phyloP scores from a whole-genome alignment of 2,888 invertebrate species.

The Philhelius pedissequus region DNA sequence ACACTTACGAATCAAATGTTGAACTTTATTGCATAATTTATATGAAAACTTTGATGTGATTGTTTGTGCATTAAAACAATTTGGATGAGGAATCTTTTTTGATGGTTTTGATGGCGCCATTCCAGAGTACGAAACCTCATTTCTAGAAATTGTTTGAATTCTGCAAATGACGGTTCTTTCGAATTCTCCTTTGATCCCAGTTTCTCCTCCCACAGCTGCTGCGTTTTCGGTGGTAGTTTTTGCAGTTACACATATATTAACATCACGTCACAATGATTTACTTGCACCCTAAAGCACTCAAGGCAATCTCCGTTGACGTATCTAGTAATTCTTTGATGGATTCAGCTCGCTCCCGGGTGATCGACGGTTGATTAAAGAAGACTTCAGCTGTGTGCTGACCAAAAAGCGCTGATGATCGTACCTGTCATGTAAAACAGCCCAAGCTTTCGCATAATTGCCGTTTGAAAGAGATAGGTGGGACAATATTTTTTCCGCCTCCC shows the following conservation, averaged over 20 bases:
- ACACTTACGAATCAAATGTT: not conserved
- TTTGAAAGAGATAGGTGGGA: not conserved
- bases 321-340: no score
- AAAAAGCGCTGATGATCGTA: constrained; percentile 13
- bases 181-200: not conserved
- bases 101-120: not conserved
- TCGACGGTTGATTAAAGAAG: constrained; percentile 19
- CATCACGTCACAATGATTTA: not conserved
- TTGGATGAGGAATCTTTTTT: not conserved
- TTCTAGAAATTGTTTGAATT: not conserved
- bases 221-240: not conserved
- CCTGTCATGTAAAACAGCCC: not conserved
- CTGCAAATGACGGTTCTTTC: not conserved
- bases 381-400: constrained; percentile 10
- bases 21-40: not conserved
- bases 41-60: not conserved
- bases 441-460: constrained; percentile 1
- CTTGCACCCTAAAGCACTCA: not conserved
- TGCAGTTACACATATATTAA: not conserved
- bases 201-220: no score
- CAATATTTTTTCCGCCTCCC: constrained; percentile 6
- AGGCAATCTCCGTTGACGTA: constrained; percentile 10
- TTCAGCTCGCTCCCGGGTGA: not conserved
- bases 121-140: not conserved
- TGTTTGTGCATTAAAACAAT: not conserved